Conservation (phyloP, 2,113 vertebrate species). For the Hypomesus transpacificus region DNA sequence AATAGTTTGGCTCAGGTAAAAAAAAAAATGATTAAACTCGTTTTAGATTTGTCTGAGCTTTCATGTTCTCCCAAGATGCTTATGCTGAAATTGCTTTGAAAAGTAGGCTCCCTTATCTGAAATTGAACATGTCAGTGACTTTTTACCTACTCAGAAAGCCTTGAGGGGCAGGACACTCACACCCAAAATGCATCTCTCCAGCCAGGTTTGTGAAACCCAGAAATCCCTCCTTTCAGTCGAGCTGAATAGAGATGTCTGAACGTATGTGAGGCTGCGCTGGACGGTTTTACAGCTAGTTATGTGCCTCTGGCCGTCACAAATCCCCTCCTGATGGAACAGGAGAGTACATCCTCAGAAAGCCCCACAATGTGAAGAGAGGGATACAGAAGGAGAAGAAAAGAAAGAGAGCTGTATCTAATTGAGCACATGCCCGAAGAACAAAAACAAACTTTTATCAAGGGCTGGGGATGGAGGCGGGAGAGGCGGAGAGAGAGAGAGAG, state of each 20-base stretch:
- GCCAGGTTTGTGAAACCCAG: conserved; percentile 22
- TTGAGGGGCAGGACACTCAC: neutral
- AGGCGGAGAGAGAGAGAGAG: neutral
- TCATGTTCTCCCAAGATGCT: conserved; percentile 28
- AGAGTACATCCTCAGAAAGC: neutral
- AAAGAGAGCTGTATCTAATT: neutral
- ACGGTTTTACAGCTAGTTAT: neutral
- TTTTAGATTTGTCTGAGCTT: conserved; percentile 38
- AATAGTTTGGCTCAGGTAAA: conserved; percentile 9
- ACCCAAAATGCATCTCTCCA: conserved; percentile 11
- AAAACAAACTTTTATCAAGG: neutral
- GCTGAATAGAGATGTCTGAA: conserved; percentile 9
- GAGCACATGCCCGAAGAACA: neutral
- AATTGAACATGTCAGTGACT: conserved; percentile 45
- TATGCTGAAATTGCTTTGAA: conserved; percentile 45
- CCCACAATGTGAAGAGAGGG: neutral
- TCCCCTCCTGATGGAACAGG: neutral
- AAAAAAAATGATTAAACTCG: conserved; percentile 13
- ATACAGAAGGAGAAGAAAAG: neutral
- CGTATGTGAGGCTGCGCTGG: conserved; percentile 11
- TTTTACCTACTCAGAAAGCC: conserved; percentile 39
- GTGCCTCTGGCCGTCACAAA: neutral
- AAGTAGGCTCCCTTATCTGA: conserved; percentile 52
- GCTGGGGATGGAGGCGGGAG: neutral
- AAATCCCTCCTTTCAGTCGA: conserved; percentile 11